Conservation (phyloP, 2,888 invertebrate genomes). For the Amblyteles armatorius region DNA sequence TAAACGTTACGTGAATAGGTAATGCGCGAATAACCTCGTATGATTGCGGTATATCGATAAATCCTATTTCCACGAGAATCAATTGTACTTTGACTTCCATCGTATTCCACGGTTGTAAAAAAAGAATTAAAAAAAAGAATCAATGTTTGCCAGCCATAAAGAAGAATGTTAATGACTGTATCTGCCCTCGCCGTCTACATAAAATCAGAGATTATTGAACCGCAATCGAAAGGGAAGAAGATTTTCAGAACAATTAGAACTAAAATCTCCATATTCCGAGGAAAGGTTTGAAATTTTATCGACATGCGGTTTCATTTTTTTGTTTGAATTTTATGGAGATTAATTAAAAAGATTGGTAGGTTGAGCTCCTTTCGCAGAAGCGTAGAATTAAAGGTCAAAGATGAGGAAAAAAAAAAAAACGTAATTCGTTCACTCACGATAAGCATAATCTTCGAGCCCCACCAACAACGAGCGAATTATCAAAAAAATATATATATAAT, state of each 20-base stretch:
- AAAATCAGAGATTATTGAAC: background rate
- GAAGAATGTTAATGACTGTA: background rate
- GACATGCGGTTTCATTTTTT: background rate
- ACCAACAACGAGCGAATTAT: background rate
- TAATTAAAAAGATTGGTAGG: background rate
- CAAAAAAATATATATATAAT: conserved; percentile 25
- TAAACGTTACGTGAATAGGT: conserved; percentile 5
- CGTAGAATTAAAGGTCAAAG: background rate
- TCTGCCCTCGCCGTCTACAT: background rate
- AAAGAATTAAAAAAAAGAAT: background rate
- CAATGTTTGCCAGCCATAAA: background rate
- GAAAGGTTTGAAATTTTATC: background rate
- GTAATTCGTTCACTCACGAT: background rate
- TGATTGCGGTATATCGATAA: background rate
- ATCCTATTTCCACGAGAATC: background rate
- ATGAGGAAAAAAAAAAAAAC: background rate
- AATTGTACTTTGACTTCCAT: background rate
- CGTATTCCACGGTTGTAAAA: background rate
- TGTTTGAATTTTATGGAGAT: no score
- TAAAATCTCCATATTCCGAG: background rate
- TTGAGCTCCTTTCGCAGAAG: background rate
- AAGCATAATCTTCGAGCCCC: conserved; percentile 7
- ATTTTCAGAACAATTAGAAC: background rate
- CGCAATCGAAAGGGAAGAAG: background rate
- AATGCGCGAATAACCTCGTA: background rate